phyloP scores from a whole-genome alignment of 2,888 invertebrate species.

The Meliscaeva auricollis region DNA sequence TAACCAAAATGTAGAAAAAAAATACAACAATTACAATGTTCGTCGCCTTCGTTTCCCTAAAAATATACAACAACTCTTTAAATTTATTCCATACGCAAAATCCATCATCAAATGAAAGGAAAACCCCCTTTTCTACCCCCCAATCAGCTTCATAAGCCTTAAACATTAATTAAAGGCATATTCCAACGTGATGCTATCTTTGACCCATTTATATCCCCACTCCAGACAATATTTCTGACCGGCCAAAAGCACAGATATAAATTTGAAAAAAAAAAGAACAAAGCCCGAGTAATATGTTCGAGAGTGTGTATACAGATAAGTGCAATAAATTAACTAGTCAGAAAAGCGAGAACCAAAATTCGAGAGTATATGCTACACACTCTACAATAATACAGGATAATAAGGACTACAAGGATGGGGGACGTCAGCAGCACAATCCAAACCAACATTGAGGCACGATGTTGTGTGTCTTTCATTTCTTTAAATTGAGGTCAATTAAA shows the following conservation, averaged over 20 bases:
- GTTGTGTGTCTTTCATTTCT: conserved; percentile 42
- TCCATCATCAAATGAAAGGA: conserved; percentile 31
- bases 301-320: conserved; percentile 52
- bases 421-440: neutral
- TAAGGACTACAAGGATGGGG: neutral
- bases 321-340: conserved; percentile 68
- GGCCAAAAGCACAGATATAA: conserved; percentile 12
- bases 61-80: conserved; percentile 1
- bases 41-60: too few relatives aligned
- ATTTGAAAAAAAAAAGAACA: conserved; percentile 17
- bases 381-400: neutral
- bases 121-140: neutral
- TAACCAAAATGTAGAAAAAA: too few relatives aligned
- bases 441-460: conserved; percentile 9
- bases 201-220: conserved; percentile 56
- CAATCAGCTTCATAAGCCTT: conserved; percentile 18
- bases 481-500: conserved; percentile 71
- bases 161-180: conserved; percentile 51
- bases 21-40: too few relatives aligned
- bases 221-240: conserved; percentile 27
- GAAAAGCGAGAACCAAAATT: neutral
- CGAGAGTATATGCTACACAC: neutral
- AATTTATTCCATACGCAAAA: conserved; percentile 48
- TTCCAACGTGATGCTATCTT: conserved; percentile 51
- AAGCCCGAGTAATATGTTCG: neutral